Evolutionary conservation across 2,888 invertebrate species (phyloP).

Genomic region (Strigamia crassipes): DNA sequence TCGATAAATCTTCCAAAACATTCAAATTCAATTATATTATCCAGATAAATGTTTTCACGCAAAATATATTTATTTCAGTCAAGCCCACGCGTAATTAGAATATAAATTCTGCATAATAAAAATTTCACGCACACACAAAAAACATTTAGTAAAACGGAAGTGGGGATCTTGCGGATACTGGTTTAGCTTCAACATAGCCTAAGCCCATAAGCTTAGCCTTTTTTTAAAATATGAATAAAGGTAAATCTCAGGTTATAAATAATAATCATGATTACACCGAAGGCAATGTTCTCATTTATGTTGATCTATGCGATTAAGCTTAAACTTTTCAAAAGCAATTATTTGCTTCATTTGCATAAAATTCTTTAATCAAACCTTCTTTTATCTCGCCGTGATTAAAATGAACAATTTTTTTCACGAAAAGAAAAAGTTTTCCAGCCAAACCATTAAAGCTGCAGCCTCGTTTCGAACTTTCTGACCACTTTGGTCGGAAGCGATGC

Average conservation of each 20-base stretch:
- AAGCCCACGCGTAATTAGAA: not conserved
- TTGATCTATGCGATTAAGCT: not conserved
- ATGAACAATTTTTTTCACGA: constrained; percentile 48
- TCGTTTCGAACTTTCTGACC: not conserved
- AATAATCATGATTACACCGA: not conserved
- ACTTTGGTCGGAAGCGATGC: not conserved
- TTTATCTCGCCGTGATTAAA: not conserved
- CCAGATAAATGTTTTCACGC: too few relatives aligned
- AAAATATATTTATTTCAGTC: too few relatives aligned
- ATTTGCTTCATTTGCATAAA: not conserved
- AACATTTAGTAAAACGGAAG: not conserved
- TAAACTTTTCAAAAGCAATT: not conserved
- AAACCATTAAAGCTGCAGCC: not conserved
- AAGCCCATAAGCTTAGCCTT: not conserved
- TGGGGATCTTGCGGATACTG: not conserved
- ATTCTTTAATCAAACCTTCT: not conserved
- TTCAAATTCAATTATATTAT: too few relatives aligned
- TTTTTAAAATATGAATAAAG: not conserved
- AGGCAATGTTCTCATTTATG: not conserved
- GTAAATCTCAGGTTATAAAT: not conserved
- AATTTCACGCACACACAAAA: not conserved
- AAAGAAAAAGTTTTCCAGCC: not conserved
- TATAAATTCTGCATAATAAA: not conserved
- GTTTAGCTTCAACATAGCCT: not conserved
- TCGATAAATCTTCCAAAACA: too few relatives aligned